Evolutionary conservation across 2,888 invertebrate species (phyloP).

Genomic region (Halictus quadricinctus): DNA sequence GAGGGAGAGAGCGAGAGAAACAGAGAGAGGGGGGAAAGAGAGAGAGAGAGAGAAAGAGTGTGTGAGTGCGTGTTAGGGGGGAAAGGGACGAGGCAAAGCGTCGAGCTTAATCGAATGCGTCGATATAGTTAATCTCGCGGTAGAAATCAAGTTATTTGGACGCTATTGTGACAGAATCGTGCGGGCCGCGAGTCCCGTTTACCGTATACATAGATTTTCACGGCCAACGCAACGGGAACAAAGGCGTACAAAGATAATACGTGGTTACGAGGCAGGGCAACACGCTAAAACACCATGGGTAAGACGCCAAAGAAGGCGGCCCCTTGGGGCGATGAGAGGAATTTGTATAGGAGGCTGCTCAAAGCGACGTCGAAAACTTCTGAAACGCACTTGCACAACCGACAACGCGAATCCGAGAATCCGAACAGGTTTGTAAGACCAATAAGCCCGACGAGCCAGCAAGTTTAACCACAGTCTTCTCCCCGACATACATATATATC

Average conservation of each 20-base stretch:
- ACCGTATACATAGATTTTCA: background rate
- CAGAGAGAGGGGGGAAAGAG: background rate
- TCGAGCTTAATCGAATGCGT: constrained; percentile 14
- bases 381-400: constrained; percentile 71
- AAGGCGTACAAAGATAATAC: constrained; percentile 62
- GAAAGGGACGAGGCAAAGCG: background rate
- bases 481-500: background rate
- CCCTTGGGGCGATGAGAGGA: constrained; percentile 80
- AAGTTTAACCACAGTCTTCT: constrained; percentile 51
- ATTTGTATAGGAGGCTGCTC: constrained; percentile 74
- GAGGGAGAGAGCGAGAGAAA: constrained; percentile 4
- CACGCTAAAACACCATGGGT: constrained; percentile 70
- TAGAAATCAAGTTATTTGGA: constrained; percentile 48
- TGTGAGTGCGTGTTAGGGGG: background rate
- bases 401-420: constrained; percentile 74
- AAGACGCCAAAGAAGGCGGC: constrained; percentile 79
- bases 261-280: constrained; percentile 46
- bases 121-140: constrained; percentile 42
- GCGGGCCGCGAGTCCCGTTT: constrained; percentile 29
- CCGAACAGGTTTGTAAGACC: constrained; percentile 76
- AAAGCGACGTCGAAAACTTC: constrained; percentile 75
- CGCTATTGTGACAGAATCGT: constrained; percentile 22
- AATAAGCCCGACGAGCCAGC: constrained; percentile 59
- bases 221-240: constrained; percentile 41
- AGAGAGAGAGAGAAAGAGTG: constrained; percentile 1